Base-by-base conservation (phyloP, 2,113 vertebrate species). In the Jaculus jaculus region DNA sequence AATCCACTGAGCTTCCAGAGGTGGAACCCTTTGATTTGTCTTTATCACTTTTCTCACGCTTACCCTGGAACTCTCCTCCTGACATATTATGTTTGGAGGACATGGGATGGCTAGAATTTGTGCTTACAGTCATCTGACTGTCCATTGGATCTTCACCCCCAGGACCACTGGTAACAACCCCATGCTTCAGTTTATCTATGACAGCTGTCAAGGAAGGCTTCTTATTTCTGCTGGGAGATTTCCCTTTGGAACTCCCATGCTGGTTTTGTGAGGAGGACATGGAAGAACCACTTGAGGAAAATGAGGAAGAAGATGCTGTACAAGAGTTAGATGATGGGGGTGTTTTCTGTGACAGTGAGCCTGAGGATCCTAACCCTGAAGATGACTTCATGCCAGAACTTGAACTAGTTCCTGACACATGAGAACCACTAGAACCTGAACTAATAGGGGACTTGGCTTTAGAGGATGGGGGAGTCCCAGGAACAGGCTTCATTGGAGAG, bases 361-460 rank as follows among this genome's bases (percentile, higher is more conserved):
- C 98, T 28, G 98, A 99, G 75, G 98, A 98, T 97, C 96, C 98
- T 98, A 98, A 99, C 84, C 98, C 98, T 96, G 98, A 98, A 96
- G 99, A 98, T 0, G 99, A 99, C 72, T 99, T 99, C 88, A 99
- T 99, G 95, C 99, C 98, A 10, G 99, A 99, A 42, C 99, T 97
- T 3, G 98, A 98, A 7, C 98, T 97, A 0, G 97, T 95, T 82
- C 99, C 98, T 8, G 99, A 98, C 97, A 98, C 97, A 54, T 99
- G 98, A 72, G 99, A 98, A 68, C 99, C 98, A 92, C 99, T 98
- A 11, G 98, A 98, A 47, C 98, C 98, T 39, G 99, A 99, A 96
- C 99, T 99, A 97, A 99, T 99, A 28, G 99, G 99, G 0, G 99
- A 99, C 98, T 99, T 99, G 0, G 99, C 99, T 97, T 99, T 99